These are phyloP conservation scores for Hyphantria cunea DNA, from an alignment of 1,140 invertebrate genomes.

Conservation along the genomic window DNA sequence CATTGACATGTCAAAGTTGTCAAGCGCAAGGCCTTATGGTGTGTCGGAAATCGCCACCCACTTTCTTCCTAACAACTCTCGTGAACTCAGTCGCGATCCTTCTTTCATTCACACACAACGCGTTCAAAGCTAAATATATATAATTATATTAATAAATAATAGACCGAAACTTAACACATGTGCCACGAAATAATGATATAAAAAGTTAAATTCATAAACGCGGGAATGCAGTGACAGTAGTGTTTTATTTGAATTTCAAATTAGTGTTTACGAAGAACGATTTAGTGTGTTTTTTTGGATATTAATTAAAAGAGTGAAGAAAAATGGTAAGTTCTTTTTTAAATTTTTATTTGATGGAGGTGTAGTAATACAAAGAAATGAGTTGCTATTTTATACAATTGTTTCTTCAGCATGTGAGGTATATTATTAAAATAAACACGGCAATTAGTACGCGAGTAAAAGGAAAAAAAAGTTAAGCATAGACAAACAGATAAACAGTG, in stretches of 20 bases:
- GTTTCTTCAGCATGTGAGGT: no score
- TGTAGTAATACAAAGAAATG: no score
- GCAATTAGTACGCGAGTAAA: no score
- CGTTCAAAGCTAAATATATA: constrained; percentile 9
- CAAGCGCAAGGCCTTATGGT: neutral
- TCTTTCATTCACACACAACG: constrained; percentile 11
- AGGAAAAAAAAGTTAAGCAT: no score
- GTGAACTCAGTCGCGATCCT: constrained; percentile 27
- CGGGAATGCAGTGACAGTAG: constrained; percentile 1
- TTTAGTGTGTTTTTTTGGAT: neutral
- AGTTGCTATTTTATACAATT: no score
- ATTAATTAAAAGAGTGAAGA: neutral
- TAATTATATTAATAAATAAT: neutral
- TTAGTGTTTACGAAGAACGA: neutral
- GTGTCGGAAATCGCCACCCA: constrained; percentile 47
- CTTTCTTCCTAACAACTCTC: constrained; percentile 40
- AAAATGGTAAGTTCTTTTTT: neutral
- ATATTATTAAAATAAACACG: no score
- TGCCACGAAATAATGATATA: constrained; percentile 26
- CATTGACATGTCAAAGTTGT: neutral
- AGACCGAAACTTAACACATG: constrained; percentile 18
- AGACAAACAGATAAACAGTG: no score
- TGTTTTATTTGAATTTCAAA: neutral
- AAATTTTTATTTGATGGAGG: no score
- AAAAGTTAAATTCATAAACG: neutral